These are phyloP conservation scores for Zingel zingel DNA, from an alignment of 2,113 vertebrate genomes.

Conservation along the genomic window DNA sequence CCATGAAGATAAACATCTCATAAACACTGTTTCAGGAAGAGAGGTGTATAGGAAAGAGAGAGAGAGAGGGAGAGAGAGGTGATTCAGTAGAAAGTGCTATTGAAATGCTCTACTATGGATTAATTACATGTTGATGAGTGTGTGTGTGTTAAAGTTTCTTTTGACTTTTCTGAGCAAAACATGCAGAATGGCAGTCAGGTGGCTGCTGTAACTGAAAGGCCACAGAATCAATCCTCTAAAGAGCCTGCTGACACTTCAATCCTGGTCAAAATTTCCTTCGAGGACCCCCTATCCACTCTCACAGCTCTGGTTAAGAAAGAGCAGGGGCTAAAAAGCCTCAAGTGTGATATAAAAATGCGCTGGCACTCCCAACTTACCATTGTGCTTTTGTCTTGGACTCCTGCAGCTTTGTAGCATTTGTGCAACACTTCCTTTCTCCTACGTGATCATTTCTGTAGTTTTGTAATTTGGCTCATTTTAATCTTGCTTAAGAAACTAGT, in stretches of 20 bases:
- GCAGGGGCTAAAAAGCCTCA: constrained; percentile 14
- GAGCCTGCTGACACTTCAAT: neutral
- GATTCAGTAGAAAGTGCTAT: neutral
- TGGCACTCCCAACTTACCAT: constrained; percentile 36
- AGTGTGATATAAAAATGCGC: constrained; percentile 15
- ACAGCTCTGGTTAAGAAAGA: neutral
- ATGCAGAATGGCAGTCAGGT: neutral
- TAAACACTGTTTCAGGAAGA: constrained; percentile 71
- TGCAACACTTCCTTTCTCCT: constrained; percentile 2
- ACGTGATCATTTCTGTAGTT: neutral
- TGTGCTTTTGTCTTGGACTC: constrained; percentile 9
- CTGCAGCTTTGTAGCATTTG: constrained; percentile 13
- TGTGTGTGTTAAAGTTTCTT: neutral
- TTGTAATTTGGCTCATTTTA: constrained; percentile 4
- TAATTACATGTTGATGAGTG: neutral
- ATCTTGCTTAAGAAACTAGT: neutral
- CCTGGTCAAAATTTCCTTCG: neutral
- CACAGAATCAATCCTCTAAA: neutral
- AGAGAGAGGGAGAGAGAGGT: constrained; percentile 22
- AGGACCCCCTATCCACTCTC: neutral
- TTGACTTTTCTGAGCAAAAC: neutral
- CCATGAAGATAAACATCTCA: constrained; percentile 69
- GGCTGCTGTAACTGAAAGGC: neutral
- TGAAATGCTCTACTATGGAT: constrained; percentile 1
- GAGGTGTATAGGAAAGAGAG: constrained; percentile 45